Evolutionary conservation across 2,797 vertebrate genomes (phyloP).

Genomic region (Odontamblyopus lacepedii): DNA sequence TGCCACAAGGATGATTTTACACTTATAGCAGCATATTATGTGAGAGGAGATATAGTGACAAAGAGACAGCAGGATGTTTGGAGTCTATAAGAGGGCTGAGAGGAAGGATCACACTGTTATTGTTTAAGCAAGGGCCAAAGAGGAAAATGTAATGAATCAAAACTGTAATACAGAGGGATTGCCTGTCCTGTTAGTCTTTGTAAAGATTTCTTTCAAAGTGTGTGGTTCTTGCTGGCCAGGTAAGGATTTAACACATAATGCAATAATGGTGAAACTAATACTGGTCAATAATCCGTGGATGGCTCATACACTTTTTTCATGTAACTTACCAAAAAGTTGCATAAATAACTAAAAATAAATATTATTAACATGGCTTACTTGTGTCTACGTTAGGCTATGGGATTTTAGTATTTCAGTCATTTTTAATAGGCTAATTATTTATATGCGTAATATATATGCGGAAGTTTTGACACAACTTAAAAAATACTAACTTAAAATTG

Average conservation of each 20-base stretch:
- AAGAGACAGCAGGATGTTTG: not conserved
- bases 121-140: constrained; percentile 10
- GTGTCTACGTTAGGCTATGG: not conserved
- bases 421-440: not conserved
- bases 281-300: not conserved
- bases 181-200: too few relatives aligned
- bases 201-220: too few relatives aligned
- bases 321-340: not conserved
- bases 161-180: too few relatives aligned
- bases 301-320: not conserved
- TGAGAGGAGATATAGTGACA: constrained; percentile 13
- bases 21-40: constrained; percentile 17
- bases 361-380: not conserved
- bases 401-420: not conserved
- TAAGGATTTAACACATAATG: not conserved
- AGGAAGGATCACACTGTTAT: constrained; percentile 12
- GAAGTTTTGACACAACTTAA: too few relatives aligned
- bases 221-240: too few relatives aligned
- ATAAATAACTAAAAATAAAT: not conserved
- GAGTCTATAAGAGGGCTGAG: constrained; percentile 27
- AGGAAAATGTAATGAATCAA: not conserved
- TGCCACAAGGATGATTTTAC: constrained; percentile 39
- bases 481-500: too few relatives aligned
- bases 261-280: not conserved
- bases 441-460: too few relatives aligned